Evolutionary conservation across 2,888 invertebrate genomes (phyloP).

Genomic region (Selenia dentaria): DNA sequence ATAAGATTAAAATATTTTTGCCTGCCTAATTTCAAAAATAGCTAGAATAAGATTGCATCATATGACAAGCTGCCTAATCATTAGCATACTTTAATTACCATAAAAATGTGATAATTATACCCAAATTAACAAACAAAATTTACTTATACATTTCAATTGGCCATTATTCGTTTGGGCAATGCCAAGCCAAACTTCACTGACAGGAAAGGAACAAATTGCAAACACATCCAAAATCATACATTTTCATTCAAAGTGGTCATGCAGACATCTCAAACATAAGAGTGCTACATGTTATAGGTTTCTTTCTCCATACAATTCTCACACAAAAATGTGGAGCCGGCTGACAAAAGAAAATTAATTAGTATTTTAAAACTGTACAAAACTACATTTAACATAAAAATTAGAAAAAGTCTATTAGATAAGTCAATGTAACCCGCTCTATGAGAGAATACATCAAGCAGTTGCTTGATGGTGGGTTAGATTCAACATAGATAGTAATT

Average conservation of each 20-base stretch:
- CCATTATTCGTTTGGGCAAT: slow-evolving; percentile 29
- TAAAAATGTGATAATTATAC: slow-evolving; percentile 23
- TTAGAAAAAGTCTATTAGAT: no score
- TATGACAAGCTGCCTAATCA: slow-evolving; percentile 33
- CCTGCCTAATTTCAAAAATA: no score
- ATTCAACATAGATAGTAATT: no score
- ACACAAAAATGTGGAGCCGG: slow-evolving; percentile 71
- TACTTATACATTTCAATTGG: slow-evolving; percentile 5
- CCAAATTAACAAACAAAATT: slow-evolving; percentile 18
- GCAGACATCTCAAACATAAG: slow-evolving; percentile 33
- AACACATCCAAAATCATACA: slow-evolving; percentile 22
- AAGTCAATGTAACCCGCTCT: no score
- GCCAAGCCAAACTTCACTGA: slow-evolving; percentile 32
- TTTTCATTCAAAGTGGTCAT: slow-evolving; percentile 30
- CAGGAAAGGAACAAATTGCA: slow-evolving; percentile 18
- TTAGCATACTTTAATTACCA: slow-evolving; percentile 34
- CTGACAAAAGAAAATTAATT: slow-evolving; percentile 54
- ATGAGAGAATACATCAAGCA: no score
- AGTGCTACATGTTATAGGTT: slow-evolving; percentile 37
- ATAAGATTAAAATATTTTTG: no score
- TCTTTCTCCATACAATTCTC: slow-evolving; percentile 58
- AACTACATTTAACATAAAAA: no score
- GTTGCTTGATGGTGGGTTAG: no score
- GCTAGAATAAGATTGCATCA: slow-evolving; percentile 13
- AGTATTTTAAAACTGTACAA: slow-evolving; percentile 24